These are phyloP conservation scores for Neolamprologus longior DNA, from an alignment of 2,113 vertebrate species.

Conservation along the genomic window DNA sequence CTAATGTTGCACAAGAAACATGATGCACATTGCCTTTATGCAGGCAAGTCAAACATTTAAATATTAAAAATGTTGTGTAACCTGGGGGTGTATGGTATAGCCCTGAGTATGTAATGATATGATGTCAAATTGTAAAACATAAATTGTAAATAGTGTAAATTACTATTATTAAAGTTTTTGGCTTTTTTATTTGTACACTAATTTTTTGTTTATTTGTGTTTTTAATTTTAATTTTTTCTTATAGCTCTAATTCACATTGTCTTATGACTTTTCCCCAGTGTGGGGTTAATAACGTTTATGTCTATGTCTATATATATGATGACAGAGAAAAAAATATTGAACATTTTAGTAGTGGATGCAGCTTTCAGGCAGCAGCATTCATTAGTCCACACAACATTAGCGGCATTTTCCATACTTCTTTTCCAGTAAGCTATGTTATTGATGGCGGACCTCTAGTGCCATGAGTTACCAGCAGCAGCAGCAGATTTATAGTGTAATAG, in stretches of 20 bases:
- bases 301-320: not conserved
- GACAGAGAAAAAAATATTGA: not conserved
- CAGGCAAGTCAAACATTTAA: not conserved
- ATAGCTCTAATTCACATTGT: not conserved
- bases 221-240: fast-evolving
- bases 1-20: not conserved
- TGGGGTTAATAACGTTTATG: not conserved
- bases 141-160: not conserved
- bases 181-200: not conserved
- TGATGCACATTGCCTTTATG: not conserved
- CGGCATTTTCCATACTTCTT: not conserved
- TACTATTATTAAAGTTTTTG: not conserved
- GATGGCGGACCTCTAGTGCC: not conserved
- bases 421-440: not conserved
- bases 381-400: not conserved
- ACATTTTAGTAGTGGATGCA: not conserved
- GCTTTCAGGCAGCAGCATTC: not conserved
- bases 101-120: not conserved
- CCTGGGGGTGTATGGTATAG: not conserved
- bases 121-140: not conserved
- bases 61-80: not conserved
- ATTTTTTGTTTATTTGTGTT: not conserved
- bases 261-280: not conserved
- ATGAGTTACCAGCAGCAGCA: not conserved
- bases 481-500: not conserved